Base-by-base conservation (phyloP, 37 sponge, comb jelly and placozoan species). In the Ephydatia muelleri region DNA sequence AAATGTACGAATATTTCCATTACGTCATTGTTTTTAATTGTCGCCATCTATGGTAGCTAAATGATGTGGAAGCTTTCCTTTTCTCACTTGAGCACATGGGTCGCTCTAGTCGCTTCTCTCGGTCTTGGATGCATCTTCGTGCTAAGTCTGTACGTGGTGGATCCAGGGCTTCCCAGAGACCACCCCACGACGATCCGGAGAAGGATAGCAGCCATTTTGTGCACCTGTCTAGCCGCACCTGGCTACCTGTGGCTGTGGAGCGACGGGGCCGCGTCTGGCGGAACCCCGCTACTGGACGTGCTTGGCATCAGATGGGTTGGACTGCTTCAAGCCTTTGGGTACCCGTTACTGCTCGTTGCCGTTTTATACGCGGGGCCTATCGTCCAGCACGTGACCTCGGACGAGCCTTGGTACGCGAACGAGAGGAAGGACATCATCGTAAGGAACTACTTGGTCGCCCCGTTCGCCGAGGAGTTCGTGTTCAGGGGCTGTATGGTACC, bases 401-500 rank as follows among this genome's bases (percentile, higher is more conserved):
- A 79, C 11, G 47, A 74, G 0, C 47, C 23, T 49, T 30, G 65
- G 19, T 72, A 77, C 12, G 36, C 23, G 27, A 2, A 1, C 0
- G 80, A 89, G 70, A 73, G 90, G 67, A 65, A 33, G 70, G 90
- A 93, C 47, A 67, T 97, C 22, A 69, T 80, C 29, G 8, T 97
- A 6, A 81, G 97, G 33, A 92, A 94, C 78, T 87, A 86, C 29
- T 39, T 97, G 22, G 82, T 94, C 19, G 98, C 98, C 35, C 98
- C 98, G 0, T 30, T 97, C 19, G 86, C 93, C 29, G 98, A 97
- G 43, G 98, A 97, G 80, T 68, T 95, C 31, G 88, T 98, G 19
- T 98, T 94, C 66, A 83, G 98, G 39, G 86, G 88, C 5, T 98
- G 96, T 39, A 92, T 98, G 89, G 30, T 91, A 0, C 90, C 94